Base-by-base conservation (phyloP, 2,113 vertebrate species). In the Porphyrio hochstetteri region DNA sequence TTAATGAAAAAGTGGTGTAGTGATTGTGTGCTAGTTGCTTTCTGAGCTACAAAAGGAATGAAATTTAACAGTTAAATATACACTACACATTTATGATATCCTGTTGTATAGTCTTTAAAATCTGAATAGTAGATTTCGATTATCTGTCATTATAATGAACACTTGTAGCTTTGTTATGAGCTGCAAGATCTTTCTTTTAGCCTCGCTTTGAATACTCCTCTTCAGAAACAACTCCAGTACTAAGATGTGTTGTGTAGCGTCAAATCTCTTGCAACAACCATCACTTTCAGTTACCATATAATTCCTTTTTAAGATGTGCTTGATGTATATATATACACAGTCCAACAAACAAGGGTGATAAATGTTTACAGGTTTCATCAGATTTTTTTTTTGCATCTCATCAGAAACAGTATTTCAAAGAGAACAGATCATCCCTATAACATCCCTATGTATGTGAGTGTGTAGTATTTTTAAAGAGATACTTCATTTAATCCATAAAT, bases 301-400 rank as follows among this genome's bases (percentile, higher is more conserved):
- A 48, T 90, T 92, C 35, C 10, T 82, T 95, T 93, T 74, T 44
- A 92, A 75, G 35, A 28, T 90, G 15, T 93, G 14, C 24, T 83
- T 78, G 12, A 27, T 4, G 27, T 7, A n/a, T 52, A 40, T 8
- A 40, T 16, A 46, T 7, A 28, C 3, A 31, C 18, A 82, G 50
- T 86, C 82, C 11, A 31, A 48, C 52, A 93, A 69, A 92, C 75
- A 74, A 85, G 44, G 18, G 63, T 87, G 81, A 59, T 85, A 90
- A 92, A 86, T 96, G 52, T 56, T 87, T 90, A 50, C 16, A 69
- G 28, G 18, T 82, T 95, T 93, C 57, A 59, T 92, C 82, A 70
- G 29, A 78, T n/a, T 20, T 95, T 86, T 86, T 48, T 48, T 97
- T 90, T 21, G 11, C 80, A 57, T 90, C 88, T 80, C 89, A 52